Evolutionary conservation across 2,797 vertebrate species (phyloP).

Genomic region (Sarcophilus harrisii): DNA sequence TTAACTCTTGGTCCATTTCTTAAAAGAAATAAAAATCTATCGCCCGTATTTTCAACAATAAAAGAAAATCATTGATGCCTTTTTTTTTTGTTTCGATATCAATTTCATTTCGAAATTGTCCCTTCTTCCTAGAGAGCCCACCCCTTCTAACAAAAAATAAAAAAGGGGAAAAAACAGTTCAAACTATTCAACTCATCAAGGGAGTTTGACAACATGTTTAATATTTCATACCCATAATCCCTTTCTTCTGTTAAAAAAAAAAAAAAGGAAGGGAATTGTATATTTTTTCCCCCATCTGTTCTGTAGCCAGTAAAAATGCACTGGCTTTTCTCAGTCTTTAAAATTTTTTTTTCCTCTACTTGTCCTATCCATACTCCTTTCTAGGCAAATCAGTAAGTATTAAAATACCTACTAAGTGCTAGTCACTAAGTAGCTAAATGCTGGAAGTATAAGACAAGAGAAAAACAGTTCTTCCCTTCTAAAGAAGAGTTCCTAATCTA

Average conservation of each 20-base stretch:
- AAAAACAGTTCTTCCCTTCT: too few relatives aligned
- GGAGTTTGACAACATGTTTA: neutral
- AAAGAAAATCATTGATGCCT: too few relatives aligned
- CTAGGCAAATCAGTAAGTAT: too few relatives aligned
- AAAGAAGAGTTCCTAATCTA: too few relatives aligned
- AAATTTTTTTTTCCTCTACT: too few relatives aligned
- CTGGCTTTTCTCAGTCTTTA: neutral
- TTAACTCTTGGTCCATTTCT: neutral
- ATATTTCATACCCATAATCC: neutral
- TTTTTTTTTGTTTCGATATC: neutral
- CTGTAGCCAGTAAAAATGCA: neutral
- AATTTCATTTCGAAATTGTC: neutral
- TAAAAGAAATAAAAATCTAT: neutral
- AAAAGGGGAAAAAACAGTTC: neutral
- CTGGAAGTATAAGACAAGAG: too few relatives aligned
- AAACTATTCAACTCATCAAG: neutral
- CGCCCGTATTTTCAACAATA: neutral
- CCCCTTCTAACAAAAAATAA: neutral
- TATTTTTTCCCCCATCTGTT: too few relatives aligned
- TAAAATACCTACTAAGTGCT: too few relatives aligned
- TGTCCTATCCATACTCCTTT: neutral
- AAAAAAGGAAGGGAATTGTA: too few relatives aligned
- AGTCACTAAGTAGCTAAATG: too few relatives aligned
- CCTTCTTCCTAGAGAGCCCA: neutral
- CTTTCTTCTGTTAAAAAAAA: neutral